Evolutionary conservation across 2,113 vertebrate species (phyloP).

Genomic region (Andinoacara biseriatus): DNA sequence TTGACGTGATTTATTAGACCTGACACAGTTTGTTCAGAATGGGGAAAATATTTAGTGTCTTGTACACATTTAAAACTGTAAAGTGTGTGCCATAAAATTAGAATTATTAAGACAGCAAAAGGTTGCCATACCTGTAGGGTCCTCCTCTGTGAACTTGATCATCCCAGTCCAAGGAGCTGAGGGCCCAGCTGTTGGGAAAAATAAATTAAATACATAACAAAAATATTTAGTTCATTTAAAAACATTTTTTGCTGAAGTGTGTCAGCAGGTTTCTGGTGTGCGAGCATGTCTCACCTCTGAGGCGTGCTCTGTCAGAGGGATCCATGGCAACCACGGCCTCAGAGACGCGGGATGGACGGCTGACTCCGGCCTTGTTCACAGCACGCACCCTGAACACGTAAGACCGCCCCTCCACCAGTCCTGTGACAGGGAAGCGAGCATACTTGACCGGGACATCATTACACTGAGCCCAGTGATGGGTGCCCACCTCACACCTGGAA

Average conservation of each 20-base stretch:
- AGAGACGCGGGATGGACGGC: constrained; percentile 89
- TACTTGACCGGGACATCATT: constrained; percentile 96
- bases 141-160: constrained; percentile 99
- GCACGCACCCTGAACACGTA: constrained; percentile 94
- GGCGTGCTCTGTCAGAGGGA: constrained; percentile 89
- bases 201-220: neutral
- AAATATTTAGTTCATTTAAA: neutral
- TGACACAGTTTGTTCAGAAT: neutral
- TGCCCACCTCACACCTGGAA: constrained; percentile 92
- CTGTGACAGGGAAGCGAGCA: constrained; percentile 95
- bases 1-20: neutral
- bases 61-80: neutral
- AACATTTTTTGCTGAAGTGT: neutral
- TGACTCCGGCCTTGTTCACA: constrained; percentile 89
- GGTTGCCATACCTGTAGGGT: constrained; percentile 85
- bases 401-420: constrained; percentile 92
- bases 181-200: constrained; percentile 83
- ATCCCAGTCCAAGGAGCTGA: constrained; percentile 97
- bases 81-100: neutral
- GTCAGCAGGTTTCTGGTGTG: neutral
- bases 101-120: neutral
- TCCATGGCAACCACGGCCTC: constrained; percentile 92
- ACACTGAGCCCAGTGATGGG: constrained; percentile 93
- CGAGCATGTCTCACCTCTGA: constrained; percentile 80
- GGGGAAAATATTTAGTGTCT: neutral